Conservation (phyloP, 2,797 vertebrate genomes). For the Rachycentron canadum region DNA sequence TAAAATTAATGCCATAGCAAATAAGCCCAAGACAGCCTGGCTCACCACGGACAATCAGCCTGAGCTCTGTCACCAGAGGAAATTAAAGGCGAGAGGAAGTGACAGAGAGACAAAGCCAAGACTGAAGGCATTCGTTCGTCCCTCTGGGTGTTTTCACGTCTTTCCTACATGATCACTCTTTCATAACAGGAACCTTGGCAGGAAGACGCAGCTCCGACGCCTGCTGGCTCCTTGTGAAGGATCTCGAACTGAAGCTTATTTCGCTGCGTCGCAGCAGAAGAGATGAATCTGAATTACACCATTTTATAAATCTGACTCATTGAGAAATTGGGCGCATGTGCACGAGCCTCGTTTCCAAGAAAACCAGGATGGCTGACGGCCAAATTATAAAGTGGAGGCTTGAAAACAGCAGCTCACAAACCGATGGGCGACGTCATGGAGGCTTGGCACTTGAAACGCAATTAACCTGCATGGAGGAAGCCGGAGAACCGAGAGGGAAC, state of each 20-base stretch:
- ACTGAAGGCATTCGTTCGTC: neutral
- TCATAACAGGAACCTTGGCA: neutral
- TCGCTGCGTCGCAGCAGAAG: no score
- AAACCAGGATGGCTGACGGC: no score
- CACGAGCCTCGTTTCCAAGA: no score
- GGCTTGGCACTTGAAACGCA: no score
- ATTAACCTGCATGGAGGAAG: no score
- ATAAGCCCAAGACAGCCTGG: conserved; percentile 3
- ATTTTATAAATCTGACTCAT: no score
- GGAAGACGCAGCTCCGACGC: neutral
- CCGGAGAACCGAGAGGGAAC: no score
- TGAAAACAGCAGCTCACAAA: no score
- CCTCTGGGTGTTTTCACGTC: neutral
- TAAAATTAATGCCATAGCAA: conserved; percentile 35
- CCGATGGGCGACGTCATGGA: no score
- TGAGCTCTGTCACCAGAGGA: conserved; percentile 35
- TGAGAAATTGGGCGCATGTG: no score
- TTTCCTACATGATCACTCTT: neutral
- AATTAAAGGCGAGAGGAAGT: conserved; percentile 43
- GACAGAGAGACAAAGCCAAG: conserved; percentile 1
- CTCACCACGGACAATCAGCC: neutral
- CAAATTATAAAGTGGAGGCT: no score
- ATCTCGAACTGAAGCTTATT: neutral
- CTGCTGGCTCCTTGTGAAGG: neutral
- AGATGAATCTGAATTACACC: no score